These are phyloP conservation scores for Cryptocheilus praepositus DNA, from an alignment of 2,888 invertebrate genomes.

Conservation along the genomic window DNA sequence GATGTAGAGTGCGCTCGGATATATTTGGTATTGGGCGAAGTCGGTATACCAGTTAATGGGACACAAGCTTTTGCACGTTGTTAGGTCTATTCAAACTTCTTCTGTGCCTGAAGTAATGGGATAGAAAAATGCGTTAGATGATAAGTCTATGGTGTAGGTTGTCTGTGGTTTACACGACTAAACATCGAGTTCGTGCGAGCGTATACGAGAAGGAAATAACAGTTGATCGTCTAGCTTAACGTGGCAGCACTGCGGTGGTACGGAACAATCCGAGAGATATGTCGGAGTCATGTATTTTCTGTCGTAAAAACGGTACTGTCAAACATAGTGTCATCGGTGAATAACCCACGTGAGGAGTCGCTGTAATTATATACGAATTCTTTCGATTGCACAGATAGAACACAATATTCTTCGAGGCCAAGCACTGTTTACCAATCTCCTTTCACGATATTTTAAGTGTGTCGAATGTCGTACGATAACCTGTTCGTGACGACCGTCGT, in stretches of 20 bases:
- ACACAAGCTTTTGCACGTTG: no score
- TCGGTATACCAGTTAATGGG: no score
- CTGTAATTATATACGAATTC: not conserved
- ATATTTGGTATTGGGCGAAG: no score
- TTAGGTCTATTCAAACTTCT: no score
- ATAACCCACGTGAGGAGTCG: slow-evolving; percentile 1
- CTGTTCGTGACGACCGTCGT: not conserved
- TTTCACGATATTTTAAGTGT: not conserved
- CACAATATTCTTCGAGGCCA: not conserved
- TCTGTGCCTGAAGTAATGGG: no score
- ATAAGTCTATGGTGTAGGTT: no score
- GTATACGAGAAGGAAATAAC: no score
- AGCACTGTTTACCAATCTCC: not conserved
- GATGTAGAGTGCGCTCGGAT: no score
- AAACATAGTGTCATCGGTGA: slow-evolving; percentile 32
- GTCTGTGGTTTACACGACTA: no score
- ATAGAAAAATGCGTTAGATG: no score
- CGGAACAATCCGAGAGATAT: slow-evolving; percentile 22
- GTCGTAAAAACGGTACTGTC: slow-evolving; percentile 41
- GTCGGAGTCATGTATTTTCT: slow-evolving; percentile 55
- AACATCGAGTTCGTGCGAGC: no score
- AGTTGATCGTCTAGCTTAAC: not conserved
- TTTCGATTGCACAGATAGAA: not conserved
- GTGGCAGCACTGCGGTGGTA: slow-evolving; percentile 38
- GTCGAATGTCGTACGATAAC: not conserved